These are phyloP conservation scores for Pyrgus malvae DNA, from an alignment of 2,888 invertebrate genomes.

Conservation along the genomic window DNA sequence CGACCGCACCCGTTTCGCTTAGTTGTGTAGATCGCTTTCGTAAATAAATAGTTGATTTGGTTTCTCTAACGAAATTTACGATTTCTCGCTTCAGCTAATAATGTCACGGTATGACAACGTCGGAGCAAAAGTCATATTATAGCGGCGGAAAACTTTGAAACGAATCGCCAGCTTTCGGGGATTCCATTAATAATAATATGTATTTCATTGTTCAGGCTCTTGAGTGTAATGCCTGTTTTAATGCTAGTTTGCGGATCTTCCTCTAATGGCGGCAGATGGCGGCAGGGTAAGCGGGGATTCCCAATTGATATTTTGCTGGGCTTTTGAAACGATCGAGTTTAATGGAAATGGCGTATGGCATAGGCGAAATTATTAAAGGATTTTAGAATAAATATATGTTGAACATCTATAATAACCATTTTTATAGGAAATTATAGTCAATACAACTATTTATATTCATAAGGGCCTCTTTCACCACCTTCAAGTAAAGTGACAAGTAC, in stretches of 20 bases:
- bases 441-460: no score
- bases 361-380: no score
- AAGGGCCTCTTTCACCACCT: no score
- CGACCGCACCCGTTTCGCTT: no score
- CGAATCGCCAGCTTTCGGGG: slow-evolving; percentile 22
- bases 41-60: no score
- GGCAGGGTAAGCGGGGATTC: background rate
- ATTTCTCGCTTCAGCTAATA: background rate
- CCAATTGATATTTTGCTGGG: slow-evolving; percentile 13
- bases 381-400: no score
- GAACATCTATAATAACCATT: no score
- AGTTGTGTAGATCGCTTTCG: no score
- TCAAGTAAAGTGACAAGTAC: no score
- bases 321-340: no score
- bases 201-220: slow-evolving; percentile 28
- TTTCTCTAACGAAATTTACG: background rate
- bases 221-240: slow-evolving; percentile 20
- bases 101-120: background rate
- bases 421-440: no score
- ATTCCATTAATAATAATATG: slow-evolving; percentile 27
- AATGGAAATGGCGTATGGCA: no score
- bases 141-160: slow-evolving; percentile 19
- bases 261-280: slow-evolving; percentile 13
- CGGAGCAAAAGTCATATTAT: slow-evolving; percentile 12
- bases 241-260: slow-evolving; percentile 17